These are phyloP conservation scores for Zaprionus ornatus DNA, from an alignment of 1,140 invertebrate species.

Conservation along the genomic window DNA sequence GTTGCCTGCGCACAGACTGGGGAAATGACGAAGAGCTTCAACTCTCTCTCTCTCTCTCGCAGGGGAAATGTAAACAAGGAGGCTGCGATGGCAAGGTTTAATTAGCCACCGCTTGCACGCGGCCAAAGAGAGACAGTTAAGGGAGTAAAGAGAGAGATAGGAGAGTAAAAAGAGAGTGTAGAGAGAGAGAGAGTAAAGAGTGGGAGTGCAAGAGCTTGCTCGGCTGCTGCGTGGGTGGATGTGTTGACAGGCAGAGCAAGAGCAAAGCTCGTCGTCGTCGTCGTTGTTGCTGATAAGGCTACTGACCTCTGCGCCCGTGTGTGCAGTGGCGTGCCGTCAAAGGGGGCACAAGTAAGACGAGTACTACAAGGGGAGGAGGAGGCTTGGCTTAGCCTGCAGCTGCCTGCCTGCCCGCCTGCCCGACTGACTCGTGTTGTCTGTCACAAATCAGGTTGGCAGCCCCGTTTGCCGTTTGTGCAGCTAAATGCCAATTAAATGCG, in stretches of 20 bases:
- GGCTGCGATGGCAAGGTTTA: slow-evolving; percentile 65
- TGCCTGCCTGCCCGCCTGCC: too few relatives aligned
- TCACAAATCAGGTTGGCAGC: slow-evolving; percentile 53
- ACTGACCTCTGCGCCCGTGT: slow-evolving; percentile 70
- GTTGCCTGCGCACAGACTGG: slow-evolving; percentile 2
- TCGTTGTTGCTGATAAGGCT: slow-evolving; percentile 69
- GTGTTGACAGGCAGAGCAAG: slow-evolving; percentile 25
- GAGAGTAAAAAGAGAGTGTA: slow-evolving; percentile 22
- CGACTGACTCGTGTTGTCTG: background rate
- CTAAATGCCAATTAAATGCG: slow-evolving; percentile 43
- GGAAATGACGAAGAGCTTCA: slow-evolving; percentile 1
- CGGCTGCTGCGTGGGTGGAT: slow-evolving; percentile 30
- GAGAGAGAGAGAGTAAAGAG: slow-evolving; percentile 34
- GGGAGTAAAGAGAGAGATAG: slow-evolving; percentile 7
- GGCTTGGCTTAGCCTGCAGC: slow-evolving; percentile 29
- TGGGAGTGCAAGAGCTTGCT: background rate
- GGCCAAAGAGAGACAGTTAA: slow-evolving; percentile 7
- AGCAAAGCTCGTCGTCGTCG: slow-evolving; percentile 20
- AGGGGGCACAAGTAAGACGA: background rate
- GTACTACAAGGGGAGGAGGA: background rate
- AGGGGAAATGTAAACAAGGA: slow-evolving; percentile 80
- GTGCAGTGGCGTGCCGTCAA: slow-evolving; percentile 55
- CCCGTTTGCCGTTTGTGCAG: slow-evolving; percentile 18
- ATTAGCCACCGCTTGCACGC: slow-evolving; percentile 83
- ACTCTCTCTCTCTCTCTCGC: too few relatives aligned